These are phyloP conservation scores for Zalophus californianus DNA, from an alignment of 2,797 vertebrate genomes.

Conservation along the genomic window DNA sequence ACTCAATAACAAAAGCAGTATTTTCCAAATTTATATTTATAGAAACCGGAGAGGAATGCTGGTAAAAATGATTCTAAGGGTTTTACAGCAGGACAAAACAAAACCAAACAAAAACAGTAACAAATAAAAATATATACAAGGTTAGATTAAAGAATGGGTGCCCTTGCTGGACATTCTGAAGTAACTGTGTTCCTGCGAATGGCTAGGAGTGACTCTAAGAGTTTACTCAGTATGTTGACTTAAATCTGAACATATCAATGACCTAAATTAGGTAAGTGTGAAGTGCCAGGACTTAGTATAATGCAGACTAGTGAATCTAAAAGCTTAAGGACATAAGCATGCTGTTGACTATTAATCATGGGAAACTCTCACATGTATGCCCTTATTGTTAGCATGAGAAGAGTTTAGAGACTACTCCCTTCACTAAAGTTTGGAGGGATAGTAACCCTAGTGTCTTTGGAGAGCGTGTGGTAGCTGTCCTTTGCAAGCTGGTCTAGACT, in stretches of 20 bases:
- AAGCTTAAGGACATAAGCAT: neutral
- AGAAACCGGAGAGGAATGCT: neutral
- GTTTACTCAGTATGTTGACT: neutral
- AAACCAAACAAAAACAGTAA: neutral
- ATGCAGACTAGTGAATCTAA: neutral
- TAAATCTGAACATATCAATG: neutral
- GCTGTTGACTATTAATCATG: neutral
- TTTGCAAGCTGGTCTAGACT: neutral
- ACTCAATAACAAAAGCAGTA: neutral
- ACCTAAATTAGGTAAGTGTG: neutral
- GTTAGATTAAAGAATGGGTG: neutral
- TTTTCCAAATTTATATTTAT: conserved; percentile 16
- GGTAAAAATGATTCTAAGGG: neutral
- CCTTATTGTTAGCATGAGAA: neutral
- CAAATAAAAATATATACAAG: neutral
- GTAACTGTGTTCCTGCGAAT: neutral
- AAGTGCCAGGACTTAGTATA: neutral
- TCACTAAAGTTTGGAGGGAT: neutral
- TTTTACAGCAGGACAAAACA: neutral
- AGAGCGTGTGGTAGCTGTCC: neutral
- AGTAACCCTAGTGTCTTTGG: neutral
- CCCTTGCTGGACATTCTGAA: neutral
- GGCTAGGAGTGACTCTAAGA: neutral
- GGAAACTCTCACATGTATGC: neutral
- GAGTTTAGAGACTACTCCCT: neutral